Percentiles rank a stretch among this genome's conserved stretches.
Evolutionary conservation across 1,140 invertebrate genomes (phyloP).

Genomic region (Rhagoletis pomonella): DNA sequence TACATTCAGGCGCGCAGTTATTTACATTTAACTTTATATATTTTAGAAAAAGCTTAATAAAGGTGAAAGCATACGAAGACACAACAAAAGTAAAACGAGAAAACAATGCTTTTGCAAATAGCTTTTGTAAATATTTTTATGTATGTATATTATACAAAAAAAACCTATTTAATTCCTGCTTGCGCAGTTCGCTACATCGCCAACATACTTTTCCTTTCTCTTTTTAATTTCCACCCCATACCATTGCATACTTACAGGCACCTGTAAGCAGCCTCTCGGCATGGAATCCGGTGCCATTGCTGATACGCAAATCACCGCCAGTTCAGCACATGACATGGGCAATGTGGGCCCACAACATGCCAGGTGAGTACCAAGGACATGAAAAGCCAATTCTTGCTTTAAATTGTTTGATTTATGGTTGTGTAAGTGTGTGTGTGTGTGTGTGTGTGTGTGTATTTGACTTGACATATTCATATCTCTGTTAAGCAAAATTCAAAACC

Average conservation of each 20-base stretch:
- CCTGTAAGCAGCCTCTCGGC: constrained; percentile 88
- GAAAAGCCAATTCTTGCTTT: constrained; percentile 34
- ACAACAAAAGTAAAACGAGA: constrained; percentile 3
- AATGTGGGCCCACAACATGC: constrained; percentile 93
- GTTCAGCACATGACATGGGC: constrained; percentile 91
- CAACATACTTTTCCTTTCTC: not conserved
- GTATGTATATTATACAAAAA: not conserved
- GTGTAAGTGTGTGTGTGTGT: not conserved
- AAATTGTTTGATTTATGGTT: not conserved
- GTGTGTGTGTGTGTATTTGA: not conserved
- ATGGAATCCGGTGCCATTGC: constrained; percentile 93
- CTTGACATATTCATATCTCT: not conserved
- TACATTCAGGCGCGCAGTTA: constrained; percentile 18
- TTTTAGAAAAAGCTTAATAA: not conserved
- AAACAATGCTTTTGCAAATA: constrained; percentile 29
- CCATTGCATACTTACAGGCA: constrained; percentile 77
- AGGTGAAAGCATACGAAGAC: not conserved
- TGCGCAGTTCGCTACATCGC: constrained; percentile 62
- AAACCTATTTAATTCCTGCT: not conserved
- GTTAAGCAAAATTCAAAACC: not conserved
- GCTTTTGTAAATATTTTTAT: constrained; percentile 5
- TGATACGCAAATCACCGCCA: constrained; percentile 89
- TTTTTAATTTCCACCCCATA: not conserved
- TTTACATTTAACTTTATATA: not conserved
- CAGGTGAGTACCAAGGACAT: constrained; percentile 78